Base-by-base conservation (phyloP, 2,113 vertebrate species). In the Struthidea cinerea region DNA sequence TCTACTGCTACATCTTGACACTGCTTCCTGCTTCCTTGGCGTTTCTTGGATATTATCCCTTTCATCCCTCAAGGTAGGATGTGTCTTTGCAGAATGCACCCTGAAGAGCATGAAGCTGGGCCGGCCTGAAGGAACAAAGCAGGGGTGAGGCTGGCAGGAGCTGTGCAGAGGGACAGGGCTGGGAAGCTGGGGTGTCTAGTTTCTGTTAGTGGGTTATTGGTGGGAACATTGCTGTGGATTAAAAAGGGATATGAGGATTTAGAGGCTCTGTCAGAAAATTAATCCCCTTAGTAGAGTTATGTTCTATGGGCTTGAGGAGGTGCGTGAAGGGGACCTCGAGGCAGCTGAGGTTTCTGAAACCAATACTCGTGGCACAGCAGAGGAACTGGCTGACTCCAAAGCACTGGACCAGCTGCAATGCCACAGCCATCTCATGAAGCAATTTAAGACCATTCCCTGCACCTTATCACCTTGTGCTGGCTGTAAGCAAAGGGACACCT, bases 281-380 rank as follows among this genome's bases (percentile, higher is more conserved):
- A 57, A 22, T 89, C 24, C 30, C 21, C 12, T 39, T 57, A 69
- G 41, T 53, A n/a, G 30, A 76, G 61, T 80, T 59, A 4, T 3
- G 13, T 46, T 90, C 16, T 49, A 0, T 74, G 42, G 64, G 24
- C 50, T 50, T 49, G 53, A 73, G 16, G 22, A 64, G 30, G 12
- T 61, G 4, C 1, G 0, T 65, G 42, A 78, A 83, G 37, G 39
- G 32, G 17, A 69, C 44, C 41, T 64, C 0, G 0, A 60, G 61
- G 53, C 49, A 82, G n/a, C 52, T 16, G 16, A 39, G 14, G 17
- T 49, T 55, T 94, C 59, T 52, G 28, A 22, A 73, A 28, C 27
- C 17, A 56, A 0, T 73, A 27, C 10, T 44, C 2, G 4, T 1
- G 9, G 22, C 41, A 27, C 5, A 6, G 49, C 37, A 35, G 69